Evolutionary conservation across 2,113 vertebrate species (phyloP).

Genomic region (Campylomormyrus numenius): DNA sequence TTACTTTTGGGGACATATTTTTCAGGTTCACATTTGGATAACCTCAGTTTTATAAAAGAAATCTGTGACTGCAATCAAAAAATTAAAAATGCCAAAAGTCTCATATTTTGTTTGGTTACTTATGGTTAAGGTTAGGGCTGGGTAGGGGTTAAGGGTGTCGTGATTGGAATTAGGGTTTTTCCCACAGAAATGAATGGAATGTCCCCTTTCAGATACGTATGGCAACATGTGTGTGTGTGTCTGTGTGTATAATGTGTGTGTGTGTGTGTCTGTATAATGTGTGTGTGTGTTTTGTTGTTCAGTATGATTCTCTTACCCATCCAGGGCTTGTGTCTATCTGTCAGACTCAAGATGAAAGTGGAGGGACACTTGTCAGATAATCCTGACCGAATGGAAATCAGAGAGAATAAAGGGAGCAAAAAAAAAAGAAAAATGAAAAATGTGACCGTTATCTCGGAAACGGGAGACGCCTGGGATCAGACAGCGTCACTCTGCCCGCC

Average conservation of each 20-base stretch:
- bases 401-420: not conserved
- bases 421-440: not conserved
- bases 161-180: no score
- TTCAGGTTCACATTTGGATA: no score
- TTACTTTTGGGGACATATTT: no score
- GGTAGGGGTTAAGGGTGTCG: no score
- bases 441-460: not conserved
- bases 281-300: not conserved
- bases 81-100: no score
- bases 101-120: no score
- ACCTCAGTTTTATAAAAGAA: no score
- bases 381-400: not conserved
- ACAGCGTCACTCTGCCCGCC: not conserved
- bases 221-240: not conserved
- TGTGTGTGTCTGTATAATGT: not conserved
- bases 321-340: not conserved
- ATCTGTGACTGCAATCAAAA: no score
- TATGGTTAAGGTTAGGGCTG: no score
- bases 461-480: not conserved
- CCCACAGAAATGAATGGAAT: no score
- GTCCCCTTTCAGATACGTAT: no score
- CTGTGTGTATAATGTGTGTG: not conserved
- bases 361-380: not conserved
- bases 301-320: not conserved
- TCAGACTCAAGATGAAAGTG: not conserved